These are phyloP conservation scores for Natator depressus DNA, from an alignment of 2,113 vertebrate species.

Conservation along the genomic window DNA sequence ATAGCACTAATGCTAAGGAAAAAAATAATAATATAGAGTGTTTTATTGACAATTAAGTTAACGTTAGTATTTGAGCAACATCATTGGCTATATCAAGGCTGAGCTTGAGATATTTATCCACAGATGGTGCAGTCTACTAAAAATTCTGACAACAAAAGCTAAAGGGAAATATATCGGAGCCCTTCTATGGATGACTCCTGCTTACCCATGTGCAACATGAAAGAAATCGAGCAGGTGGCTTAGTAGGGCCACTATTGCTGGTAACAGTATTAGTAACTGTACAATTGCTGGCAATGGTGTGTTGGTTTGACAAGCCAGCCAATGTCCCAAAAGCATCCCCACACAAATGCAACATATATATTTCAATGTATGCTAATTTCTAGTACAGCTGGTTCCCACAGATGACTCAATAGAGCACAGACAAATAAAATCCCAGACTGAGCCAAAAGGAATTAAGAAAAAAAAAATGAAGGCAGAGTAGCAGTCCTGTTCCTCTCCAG, in stretches of 20 bases:
- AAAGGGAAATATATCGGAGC: background rate
- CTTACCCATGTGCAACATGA: background rate
- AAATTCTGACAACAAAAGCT: background rate
- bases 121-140: background rate
- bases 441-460: background rate
- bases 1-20: background rate
- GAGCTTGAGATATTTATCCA: background rate
- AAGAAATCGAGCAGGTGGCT: background rate
- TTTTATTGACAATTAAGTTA: background rate
- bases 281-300: background rate
- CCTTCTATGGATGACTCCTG: background rate
- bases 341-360: background rate
- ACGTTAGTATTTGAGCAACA: background rate
- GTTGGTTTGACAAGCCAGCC: background rate
- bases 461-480: background rate
- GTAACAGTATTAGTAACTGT: background rate
- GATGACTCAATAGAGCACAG: fast-evolving
- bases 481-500: background rate
- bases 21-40: background rate
- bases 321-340: background rate
- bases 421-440: background rate
- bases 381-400: background rate
- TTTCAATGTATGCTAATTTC: background rate
- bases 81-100: background rate
- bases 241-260: background rate